Evolutionary conservation across 2,888 invertebrate species (phyloP).

Genomic region (Cheilosia impressa): DNA sequence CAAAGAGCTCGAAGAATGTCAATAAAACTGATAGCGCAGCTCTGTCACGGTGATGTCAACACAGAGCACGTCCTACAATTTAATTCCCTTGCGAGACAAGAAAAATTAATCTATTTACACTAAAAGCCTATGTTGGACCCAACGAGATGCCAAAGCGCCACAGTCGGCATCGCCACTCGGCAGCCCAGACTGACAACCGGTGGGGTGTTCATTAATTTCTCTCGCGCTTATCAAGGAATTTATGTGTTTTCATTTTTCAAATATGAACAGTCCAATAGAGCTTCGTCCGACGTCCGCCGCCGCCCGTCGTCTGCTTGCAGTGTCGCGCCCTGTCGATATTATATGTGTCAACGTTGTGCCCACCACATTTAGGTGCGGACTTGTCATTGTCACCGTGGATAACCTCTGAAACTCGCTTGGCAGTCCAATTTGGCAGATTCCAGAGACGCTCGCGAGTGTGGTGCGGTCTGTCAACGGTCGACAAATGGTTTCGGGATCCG

Average conservation of each 20-base stretch:
- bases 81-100: conserved; percentile 64
- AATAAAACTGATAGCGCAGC: conserved; percentile 57
- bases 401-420: conserved; percentile 55
- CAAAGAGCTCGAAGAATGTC: conserved; percentile 61
- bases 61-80: conserved; percentile 72
- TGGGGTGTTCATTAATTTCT: conserved; percentile 64
- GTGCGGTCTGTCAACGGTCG: conserved; percentile 68
- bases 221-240: conserved; percentile 69
- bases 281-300: conserved; percentile 19
- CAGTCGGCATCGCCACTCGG: conserved; percentile 15
- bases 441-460: conserved; percentile 42
- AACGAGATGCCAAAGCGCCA: conserved; percentile 49
- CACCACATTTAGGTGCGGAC: conserved; percentile 71
- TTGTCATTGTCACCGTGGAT: conserved; percentile 61
- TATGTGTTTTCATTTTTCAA: conserved; percentile 75
- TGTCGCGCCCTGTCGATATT: conserved; percentile 59
- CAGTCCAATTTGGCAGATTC: conserved; percentile 72
- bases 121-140: conserved; percentile 73
- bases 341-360: conserved; percentile 73
- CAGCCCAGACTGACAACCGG: conserved; percentile 37
- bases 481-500: conserved; percentile 67
- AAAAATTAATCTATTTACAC: conserved; percentile 72
- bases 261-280: conserved; percentile 65
- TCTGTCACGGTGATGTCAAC: conserved; percentile 66
- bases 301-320: not conserved